Conservation (phyloP, 2,797 vertebrate genomes). For the Bradypus variegatus region DNA sequence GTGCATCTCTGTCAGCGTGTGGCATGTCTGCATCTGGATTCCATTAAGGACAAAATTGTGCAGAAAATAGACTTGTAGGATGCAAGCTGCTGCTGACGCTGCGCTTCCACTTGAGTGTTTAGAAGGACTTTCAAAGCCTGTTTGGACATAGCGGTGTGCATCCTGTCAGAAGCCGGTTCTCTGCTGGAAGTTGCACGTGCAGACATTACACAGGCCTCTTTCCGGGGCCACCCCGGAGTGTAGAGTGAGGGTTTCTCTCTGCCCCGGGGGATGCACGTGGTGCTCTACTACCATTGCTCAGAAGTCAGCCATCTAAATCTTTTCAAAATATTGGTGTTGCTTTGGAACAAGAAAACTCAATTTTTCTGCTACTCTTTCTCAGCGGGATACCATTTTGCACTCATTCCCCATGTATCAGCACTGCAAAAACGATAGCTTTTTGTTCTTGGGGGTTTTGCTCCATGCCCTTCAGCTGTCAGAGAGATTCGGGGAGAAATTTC, state of each 20-base stretch:
- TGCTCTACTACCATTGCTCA: neutral
- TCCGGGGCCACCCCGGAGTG: conserved; percentile 20
- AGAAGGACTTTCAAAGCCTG: conserved; percentile 26
- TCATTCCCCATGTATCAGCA: neutral
- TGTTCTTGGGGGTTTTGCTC: neutral
- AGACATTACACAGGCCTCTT: conserved; percentile 12
- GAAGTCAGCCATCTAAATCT: neutral
- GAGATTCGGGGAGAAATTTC: neutral
- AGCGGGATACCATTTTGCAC: neutral
- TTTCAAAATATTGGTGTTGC: neutral
- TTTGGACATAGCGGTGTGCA: conserved; percentile 32
- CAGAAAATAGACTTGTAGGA: neutral
- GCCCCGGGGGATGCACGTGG: neutral
- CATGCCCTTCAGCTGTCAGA: neutral
- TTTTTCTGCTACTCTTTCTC: neutral
- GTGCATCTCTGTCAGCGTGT: neutral
- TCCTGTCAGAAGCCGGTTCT: neutral
- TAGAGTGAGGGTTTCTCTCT: neutral
- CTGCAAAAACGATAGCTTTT: neutral
- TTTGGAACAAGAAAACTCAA: neutral
- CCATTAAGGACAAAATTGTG: neutral
- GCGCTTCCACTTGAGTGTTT: conserved; percentile 8
- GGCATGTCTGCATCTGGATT: neutral
- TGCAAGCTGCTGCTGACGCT: neutral
- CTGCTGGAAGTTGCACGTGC: conserved; percentile 8